Percentiles rank a stretch among this genome's conserved stretches.
Conservation (phyloP, 1,140 invertebrate genomes). For the Periplaneta americana region DNA sequence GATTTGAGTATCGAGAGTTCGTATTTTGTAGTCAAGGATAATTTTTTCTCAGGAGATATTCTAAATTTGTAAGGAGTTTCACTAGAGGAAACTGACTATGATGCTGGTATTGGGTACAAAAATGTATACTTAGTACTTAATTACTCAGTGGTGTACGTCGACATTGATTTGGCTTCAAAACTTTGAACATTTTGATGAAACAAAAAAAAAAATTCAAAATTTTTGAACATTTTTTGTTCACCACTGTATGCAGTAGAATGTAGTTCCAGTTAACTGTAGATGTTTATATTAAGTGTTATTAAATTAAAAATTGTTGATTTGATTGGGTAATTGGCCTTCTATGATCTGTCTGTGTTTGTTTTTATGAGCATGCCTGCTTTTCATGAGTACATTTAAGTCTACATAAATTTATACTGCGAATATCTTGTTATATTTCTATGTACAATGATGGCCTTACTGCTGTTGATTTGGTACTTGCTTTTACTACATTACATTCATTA, state of each 20-base stretch:
- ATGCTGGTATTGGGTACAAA: not conserved
- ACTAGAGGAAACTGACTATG: not conserved
- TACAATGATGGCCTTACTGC: not conserved
- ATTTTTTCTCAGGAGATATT: not conserved
- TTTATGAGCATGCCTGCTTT: conserved; percentile 10
- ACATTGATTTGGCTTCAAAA: not conserved
- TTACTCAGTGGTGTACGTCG: not conserved
- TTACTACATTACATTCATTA: not conserved
- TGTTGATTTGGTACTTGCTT: not conserved
- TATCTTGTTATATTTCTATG: not conserved
- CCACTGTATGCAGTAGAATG: not conserved
- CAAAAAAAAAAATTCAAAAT: too few species aligned
- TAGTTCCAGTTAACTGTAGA: not conserved
- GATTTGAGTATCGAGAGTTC: not conserved
- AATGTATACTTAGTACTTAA: not conserved
- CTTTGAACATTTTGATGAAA: not conserved
- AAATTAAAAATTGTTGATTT: conserved; percentile 2
- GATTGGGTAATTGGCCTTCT: conserved; percentile 14
- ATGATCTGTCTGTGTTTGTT: conserved; percentile 8
- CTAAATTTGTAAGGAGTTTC: not conserved
- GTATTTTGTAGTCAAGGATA: too few species aligned
- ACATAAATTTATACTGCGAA: not conserved
- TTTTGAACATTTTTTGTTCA: not conserved
- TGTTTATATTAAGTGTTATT: conserved; percentile 1
- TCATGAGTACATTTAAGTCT: conserved; percentile 2